Conservation (phyloP, 92 coral and sea anemone genomes). For the Porites evermanni region DNA sequence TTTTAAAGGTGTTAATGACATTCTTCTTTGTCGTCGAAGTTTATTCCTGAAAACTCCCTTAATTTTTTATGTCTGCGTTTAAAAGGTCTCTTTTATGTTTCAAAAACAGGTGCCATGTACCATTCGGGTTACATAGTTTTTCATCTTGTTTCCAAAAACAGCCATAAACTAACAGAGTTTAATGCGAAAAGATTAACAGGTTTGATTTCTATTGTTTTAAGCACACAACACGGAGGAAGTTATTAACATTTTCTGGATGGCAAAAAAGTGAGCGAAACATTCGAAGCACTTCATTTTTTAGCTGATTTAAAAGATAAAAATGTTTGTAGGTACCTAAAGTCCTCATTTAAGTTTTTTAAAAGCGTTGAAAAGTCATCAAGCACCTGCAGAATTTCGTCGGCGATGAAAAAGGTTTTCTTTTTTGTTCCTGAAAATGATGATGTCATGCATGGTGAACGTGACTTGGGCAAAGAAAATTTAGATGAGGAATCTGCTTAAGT, state of each 20-base stretch:
- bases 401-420: not conserved
- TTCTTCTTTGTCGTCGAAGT: not conserved
- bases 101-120: not conserved
- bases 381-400: not conserved
- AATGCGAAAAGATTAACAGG: conserved; percentile 16
- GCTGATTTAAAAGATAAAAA: conserved; percentile 30
- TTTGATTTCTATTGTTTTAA: conserved; percentile 12
- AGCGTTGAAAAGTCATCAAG: not conserved
- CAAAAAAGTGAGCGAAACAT: not conserved
- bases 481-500: not conserved
- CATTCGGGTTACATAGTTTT: not conserved
- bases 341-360: not conserved
- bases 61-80: not conserved
- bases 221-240: conserved; percentile 9
- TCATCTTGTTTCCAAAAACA: conserved; percentile 17
- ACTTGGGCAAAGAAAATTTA: not conserved
- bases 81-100: not conserved
- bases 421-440: not conserved
- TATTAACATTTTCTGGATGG: conserved; percentile 4
- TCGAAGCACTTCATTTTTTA: not conserved
- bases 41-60: not conserved
- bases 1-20: conserved; percentile 34
- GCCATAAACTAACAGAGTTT: conserved; percentile 15
- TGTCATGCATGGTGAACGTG: not conserved
- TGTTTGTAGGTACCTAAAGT: not conserved